Base-by-base conservation (phyloP, 53 echinoderm and acorn worm genomes). In the Apostichopus leukothele region DNA sequence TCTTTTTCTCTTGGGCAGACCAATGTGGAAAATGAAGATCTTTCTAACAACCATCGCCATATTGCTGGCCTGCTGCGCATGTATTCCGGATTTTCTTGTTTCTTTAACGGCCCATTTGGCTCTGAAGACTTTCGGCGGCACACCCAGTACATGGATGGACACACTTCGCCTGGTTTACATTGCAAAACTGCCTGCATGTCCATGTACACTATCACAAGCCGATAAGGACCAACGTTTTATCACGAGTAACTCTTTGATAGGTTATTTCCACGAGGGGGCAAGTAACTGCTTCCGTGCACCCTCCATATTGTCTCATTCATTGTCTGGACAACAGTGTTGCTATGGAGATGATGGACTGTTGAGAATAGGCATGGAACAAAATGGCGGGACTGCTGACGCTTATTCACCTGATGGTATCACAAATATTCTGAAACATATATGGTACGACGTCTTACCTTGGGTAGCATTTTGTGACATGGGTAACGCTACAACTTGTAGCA, bases 251-350 rank as follows among this genome's bases (percentile, higher is more conserved):
- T 87, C 59, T 21, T 50, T 75, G 1, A 87, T 51, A 26, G 52
- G 20, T 6, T 92, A 90, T 51, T 92, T 67, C 20, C 92, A 92
- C 13, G 76, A 67, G 6, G 92, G 90, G 63, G 90, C 92, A 4
- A 53, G 75, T 3, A 76, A 78, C 50, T 92, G 92, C 60, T 92
- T 74, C 75, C 86, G 92, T 54, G 91, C 92, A 51, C 87, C 87
- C 14, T 84, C 84, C 21, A 78, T 26, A 9, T 23, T 83, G 27
- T 50, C 87, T 12, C 55, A 79, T n/a, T 22, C 75, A 4, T 79
- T 79, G 22, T 90, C 92, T 26, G 92, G 92, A 53, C 92, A 92
- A 63, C 92, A 92, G 63, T 92, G 92, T 75, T 92, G 92, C 55
- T 92, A 92, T 60, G 88, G 83, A 88, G 79, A 51, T 14, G 88